Evolutionary conservation across 2,888 invertebrate genomes (phyloP).

Genomic region (Epirrhoe alternata): DNA sequence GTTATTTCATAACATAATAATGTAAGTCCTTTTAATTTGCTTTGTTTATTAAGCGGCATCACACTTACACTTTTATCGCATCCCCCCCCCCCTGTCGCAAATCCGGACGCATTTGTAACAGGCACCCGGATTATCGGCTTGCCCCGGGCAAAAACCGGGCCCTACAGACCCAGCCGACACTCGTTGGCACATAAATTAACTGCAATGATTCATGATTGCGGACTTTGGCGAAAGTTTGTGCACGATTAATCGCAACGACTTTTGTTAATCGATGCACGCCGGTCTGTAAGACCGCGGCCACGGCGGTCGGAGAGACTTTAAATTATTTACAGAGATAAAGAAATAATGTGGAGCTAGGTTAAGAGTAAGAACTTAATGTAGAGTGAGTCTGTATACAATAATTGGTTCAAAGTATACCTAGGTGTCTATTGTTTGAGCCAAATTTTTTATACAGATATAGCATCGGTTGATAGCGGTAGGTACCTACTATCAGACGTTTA

Average conservation of each 20-base stretch:
- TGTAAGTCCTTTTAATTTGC: not conserved
- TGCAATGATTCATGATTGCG: constrained; percentile 81
- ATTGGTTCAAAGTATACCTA: too few relatives aligned
- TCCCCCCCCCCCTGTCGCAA: constrained; percentile 53
- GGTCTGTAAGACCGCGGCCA: constrained; percentile 37
- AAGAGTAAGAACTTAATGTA: too few relatives aligned
- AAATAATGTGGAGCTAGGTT: too few relatives aligned
- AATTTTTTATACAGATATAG: too few relatives aligned
- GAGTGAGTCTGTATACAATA: too few relatives aligned
- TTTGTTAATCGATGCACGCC: constrained; percentile 56
- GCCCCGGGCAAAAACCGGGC: constrained; percentile 66
- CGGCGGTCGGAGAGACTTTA: not conserved
- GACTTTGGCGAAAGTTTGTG: constrained; percentile 71
- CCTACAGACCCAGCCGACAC: constrained; percentile 52
- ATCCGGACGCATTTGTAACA: constrained; percentile 64
- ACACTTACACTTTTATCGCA: constrained; percentile 42
- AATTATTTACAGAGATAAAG: too few relatives aligned
- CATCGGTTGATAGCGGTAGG: too few relatives aligned
- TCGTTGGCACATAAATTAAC: constrained; percentile 75
- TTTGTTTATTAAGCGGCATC: constrained; percentile 15
- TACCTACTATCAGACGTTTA: too few relatives aligned
- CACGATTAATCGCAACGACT: constrained; percentile 72
- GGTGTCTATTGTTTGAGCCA: too few relatives aligned
- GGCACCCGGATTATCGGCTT: constrained; percentile 63
- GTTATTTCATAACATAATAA: too few relatives aligned